Evolutionary conservation across 2,113 vertebrate species (phyloP), one percentile per base, ranked within the genome.

Genomic region (Verasper variegatus): DNA sequence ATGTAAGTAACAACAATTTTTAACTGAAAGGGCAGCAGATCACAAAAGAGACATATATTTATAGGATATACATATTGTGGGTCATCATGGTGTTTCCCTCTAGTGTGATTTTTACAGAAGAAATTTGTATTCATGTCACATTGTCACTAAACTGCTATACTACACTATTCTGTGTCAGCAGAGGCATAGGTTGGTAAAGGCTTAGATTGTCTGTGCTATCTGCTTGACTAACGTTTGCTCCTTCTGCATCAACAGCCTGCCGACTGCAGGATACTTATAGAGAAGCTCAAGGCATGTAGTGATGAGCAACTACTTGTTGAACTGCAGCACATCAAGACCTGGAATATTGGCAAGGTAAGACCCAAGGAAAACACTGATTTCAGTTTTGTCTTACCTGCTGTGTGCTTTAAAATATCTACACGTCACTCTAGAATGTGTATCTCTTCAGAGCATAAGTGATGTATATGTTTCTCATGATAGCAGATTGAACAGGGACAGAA

Each of bases 311-410:
- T 98, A 72, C 93, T 97, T 77, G 93, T 95, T 91, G 96, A 98
- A 93, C 94, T 98, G 68, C 97, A 97, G 84, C 96, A 97, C 91
- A 98, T 98, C 92, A 98, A 98, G 94, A 98, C 97, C 92, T 98
- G 97, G 97, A 98, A 98, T 86, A 97, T 98, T 87, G 97, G 97
- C 86, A 98, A 98, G 96, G 97, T 98, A 91, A 71, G 86, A 3
- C 4, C 15, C 2, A 26, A 3, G 10, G 18, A 40, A 58, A 17
- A 60, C 4, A 62, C 57, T 56, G 13, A 31, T 51, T 51, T 51
- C 47, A 51, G 5, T 51, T 15, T 51, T 51, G 15, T 42, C 40
- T 42, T 13, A 42, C 3, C 40, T 42, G 10, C 40, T 42, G 40
- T 42, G 40, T 42, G 31, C 31, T 31, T 31, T 31, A 31, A 31